These are phyloP conservation scores for Eremophila alpestris DNA, from an alignment of 2,797 vertebrate species.

Conservation along the genomic window DNA sequence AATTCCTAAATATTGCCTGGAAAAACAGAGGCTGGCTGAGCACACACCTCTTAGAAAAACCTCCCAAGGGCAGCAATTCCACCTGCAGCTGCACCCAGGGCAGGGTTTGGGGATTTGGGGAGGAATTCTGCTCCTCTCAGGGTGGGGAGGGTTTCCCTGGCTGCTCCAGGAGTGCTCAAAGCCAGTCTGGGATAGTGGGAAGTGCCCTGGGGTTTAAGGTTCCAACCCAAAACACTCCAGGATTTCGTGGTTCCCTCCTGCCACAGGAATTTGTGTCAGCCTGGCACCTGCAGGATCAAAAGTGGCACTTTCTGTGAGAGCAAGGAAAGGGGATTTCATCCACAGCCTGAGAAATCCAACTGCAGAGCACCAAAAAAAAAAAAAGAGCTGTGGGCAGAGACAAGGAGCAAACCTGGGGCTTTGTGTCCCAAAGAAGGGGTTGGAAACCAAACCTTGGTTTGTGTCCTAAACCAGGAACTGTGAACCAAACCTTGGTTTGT, in stretches of 20 bases:
- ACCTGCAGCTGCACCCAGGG: background rate
- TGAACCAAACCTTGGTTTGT: too few species aligned
- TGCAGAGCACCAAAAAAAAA: background rate
- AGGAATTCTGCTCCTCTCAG: background rate
- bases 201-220: background rate
- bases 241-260: background rate
- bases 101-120: background rate
- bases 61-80: slow-evolving; percentile 9
- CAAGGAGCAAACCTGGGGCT: too few species aligned
- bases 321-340: background rate
- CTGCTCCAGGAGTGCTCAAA: background rate
- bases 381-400: too few species aligned
- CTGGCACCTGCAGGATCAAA: background rate
- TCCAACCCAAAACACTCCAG: background rate
- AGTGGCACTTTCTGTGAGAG: background rate
- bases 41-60: slow-evolving; percentile 50
- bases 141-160: background rate
- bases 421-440: too few species aligned
- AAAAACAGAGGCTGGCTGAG: slow-evolving; percentile 19
- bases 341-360: background rate
- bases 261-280: rapidly evolving
- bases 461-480: too few species aligned
- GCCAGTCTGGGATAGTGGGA: rapidly evolving
- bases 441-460: too few species aligned
- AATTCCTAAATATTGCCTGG: slow-evolving; percentile 4